These are phyloP conservation scores for Hyles vespertilio DNA, from an alignment of 1,140 invertebrate genomes.

Conservation along the genomic window DNA sequence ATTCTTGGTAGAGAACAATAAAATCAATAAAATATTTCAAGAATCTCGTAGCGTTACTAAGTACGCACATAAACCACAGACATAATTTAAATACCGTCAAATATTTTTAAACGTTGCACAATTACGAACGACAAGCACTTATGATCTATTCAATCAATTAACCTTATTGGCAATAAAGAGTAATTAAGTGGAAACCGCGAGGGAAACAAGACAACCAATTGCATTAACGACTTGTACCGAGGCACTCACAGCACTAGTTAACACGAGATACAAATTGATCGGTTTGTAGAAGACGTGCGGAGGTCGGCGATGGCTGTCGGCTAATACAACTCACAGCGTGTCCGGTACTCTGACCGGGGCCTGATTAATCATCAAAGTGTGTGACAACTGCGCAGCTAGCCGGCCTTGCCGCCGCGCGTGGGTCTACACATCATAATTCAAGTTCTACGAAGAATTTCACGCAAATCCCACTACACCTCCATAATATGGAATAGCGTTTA, in stretches of 20 bases:
- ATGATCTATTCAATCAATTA: no score
- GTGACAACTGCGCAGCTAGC: slow-evolving; percentile 61
- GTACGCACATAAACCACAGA: slow-evolving; percentile 6
- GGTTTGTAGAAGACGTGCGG: slow-evolving; percentile 8
- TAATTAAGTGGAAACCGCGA: no score
- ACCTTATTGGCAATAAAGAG: no score
- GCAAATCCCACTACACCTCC: no score
- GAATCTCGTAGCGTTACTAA: no score
- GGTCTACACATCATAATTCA: slow-evolving; percentile 58
- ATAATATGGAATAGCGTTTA: no score
- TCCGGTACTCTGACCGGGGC: slow-evolving; percentile 57
- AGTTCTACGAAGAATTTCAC: slow-evolving; percentile 19
- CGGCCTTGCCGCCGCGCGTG: slow-evolving; percentile 62
- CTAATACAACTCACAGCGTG: slow-evolving; percentile 27
- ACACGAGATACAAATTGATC: not conserved
- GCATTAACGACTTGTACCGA: no score
- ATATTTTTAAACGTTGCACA: no score
- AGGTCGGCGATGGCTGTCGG: slow-evolving; percentile 32
- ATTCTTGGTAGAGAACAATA: slow-evolving; percentile 1
- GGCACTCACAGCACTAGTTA: no score
- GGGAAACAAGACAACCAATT: no score
- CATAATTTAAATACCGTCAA: not conserved
- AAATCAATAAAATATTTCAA: no score
- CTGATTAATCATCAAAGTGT: slow-evolving; percentile 62
- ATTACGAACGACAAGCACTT: no score